phyloP scores from a whole-genome alignment of 1,140 invertebrate species.

The Papilio glaucus region DNA sequence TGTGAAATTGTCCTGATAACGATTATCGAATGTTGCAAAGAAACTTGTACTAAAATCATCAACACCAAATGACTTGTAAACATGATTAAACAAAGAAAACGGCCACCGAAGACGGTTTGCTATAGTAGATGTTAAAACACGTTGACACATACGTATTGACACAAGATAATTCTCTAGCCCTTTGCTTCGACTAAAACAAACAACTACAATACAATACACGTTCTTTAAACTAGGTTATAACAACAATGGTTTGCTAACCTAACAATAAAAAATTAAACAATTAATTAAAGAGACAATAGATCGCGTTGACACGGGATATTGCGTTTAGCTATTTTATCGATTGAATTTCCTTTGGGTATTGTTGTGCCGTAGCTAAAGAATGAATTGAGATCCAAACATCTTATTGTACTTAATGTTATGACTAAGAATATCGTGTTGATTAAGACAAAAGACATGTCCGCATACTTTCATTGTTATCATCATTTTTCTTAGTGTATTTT shows the following conservation, averaged over 20 bases:
- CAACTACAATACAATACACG: background rate
- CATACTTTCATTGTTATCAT: background rate
- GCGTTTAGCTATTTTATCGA: background rate
- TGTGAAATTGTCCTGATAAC: too few relatives aligned
- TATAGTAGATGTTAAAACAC: too few relatives aligned
- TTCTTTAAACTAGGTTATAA: background rate
- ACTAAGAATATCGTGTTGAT: background rate
- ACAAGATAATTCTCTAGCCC: background rate
- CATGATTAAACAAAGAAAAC: too few relatives aligned
- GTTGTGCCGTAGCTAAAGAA: background rate
- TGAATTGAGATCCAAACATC: background rate
- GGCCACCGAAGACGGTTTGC: too few relatives aligned
- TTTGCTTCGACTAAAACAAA: too few relatives aligned
- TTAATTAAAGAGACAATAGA: background rate
- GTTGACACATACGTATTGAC: too few relatives aligned
- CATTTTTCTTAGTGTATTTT: too few relatives aligned
- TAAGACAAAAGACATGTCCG: background rate
- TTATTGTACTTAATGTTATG: background rate
- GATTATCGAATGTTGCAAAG: too few relatives aligned
- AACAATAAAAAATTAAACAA: background rate
- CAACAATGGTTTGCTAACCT: background rate
- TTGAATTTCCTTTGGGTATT: background rate
- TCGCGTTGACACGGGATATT: background rate
- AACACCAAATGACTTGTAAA: too few relatives aligned
- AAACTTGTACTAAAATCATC: too few relatives aligned